These are phyloP conservation scores for Sus scrofa DNA, from an alignment of 2,113 vertebrate genomes.

Conservation along the genomic window DNA sequence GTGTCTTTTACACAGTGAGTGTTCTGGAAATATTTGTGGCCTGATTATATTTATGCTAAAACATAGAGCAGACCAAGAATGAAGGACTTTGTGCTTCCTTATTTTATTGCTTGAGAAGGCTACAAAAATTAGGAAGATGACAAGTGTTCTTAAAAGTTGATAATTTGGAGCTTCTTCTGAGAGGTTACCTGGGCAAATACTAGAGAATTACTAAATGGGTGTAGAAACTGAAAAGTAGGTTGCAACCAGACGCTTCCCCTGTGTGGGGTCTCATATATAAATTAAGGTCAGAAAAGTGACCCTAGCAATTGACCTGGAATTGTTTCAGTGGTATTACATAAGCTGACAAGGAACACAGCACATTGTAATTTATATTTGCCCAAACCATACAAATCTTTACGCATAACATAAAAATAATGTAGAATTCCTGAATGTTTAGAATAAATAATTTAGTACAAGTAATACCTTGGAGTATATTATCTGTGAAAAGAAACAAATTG, in stretches of 20 bases:
- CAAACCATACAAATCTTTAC: background rate
- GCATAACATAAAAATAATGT: background rate
- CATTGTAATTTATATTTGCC: background rate
- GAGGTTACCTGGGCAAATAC: too few relatives aligned
- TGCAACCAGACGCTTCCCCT: background rate
- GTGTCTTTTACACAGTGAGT: too few relatives aligned
- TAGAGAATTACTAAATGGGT: background rate
- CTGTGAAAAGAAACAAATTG: background rate
- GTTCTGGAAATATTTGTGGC: background rate
- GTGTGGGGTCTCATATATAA: background rate
- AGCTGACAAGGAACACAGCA: background rate
- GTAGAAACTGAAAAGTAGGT: background rate
- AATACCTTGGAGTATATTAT: background rate
- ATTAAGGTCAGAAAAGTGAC: too few relatives aligned
- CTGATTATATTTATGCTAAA: background rate
- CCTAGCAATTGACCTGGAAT: background rate
- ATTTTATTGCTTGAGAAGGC: background rate
- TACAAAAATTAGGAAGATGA: background rate
- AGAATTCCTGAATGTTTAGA: background rate
- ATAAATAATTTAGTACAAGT: background rate
- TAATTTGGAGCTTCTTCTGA: background rate
- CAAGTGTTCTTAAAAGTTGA: background rate
- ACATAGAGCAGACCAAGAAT: background rate
- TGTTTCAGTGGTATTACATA: background rate
- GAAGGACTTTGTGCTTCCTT: background rate